Evolutionary conservation across 2,888 invertebrate species (phyloP), one percentile per base, ranked within the genome.

Genomic region (Drosophila robusta): DNA sequence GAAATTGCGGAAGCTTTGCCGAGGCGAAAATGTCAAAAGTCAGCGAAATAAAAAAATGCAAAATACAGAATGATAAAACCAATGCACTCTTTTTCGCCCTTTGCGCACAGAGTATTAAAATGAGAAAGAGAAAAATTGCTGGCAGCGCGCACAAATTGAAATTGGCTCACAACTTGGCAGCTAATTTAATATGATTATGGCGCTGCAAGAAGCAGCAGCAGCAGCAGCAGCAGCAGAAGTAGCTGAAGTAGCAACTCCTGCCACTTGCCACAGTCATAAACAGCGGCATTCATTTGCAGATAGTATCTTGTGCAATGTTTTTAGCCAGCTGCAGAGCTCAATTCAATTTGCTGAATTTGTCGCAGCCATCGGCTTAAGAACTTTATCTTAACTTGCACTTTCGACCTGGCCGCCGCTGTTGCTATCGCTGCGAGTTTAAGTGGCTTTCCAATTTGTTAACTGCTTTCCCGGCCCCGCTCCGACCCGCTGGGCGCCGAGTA

Each of bases 101-200:
- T 12, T 4, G 11, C 6, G 3, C 26, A 16, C 6, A 22, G 18
- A 16, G 18, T 32, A 34, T 14, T 2, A 18, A 24, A 29, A 51
- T 8, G 39, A 26, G 5, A 52, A 22, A 3, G 24, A 22, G 60
- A 50, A 57, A 16, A 42, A 61, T 60, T 66, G 58, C 62, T 61
- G 73, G 62, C 65, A 46, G 65, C 69, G 58, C 29, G 58, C 67
- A 70, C 78, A 87, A 81, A 86, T 83, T 83, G 84, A 83, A 87
- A 82, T 82, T 82, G 78, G 78, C 84, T 78, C 75, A 69, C 75
- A 75, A 73, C 65, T 87, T 87, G 84, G 72, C 81, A 87, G 87
- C 87, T 84, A 80, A 82, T 82, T 84, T 87, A 87, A 82, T 87
- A 73, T 80, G 75, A 75, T 74, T 75, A 70, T 56, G 38, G 26